These are phyloP conservation scores for Manis pentadactyla DNA, from an alignment of 2,797 vertebrate species.

Conservation along the genomic window DNA sequence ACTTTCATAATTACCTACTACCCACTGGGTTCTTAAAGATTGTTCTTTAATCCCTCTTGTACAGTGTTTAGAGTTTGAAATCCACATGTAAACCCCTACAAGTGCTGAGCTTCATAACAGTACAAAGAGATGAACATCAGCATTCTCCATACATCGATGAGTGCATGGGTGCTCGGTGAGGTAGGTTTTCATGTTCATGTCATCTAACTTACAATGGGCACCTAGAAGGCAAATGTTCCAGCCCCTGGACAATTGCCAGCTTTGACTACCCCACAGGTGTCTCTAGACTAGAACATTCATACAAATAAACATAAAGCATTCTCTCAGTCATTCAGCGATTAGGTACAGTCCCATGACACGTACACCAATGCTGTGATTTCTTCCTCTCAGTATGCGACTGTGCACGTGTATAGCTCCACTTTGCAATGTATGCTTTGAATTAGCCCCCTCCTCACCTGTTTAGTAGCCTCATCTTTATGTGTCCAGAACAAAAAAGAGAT, in stretches of 20 bases:
- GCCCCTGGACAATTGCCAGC: background rate
- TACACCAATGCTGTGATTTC: background rate
- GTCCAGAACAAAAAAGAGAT: background rate
- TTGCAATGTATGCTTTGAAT: background rate
- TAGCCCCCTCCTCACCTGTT: background rate
- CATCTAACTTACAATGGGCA: background rate
- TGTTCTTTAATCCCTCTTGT: conserved; percentile 32
- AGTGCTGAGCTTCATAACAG: background rate
- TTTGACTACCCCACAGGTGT: background rate
- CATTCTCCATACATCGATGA: background rate
- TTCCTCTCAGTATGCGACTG: background rate
- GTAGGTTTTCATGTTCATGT: background rate
- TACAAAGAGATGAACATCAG: background rate
- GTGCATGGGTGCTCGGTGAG: background rate
- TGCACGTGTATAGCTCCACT: background rate
- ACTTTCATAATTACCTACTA: conserved; percentile 20
- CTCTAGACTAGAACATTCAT: background rate
- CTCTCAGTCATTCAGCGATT: background rate
- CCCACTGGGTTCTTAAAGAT: background rate
- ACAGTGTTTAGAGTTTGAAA: conserved; percentile 27
- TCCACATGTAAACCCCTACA: background rate
- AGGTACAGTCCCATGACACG: background rate
- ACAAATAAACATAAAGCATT: background rate
- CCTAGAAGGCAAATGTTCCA: background rate
- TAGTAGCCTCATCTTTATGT: background rate